Conservation (phyloP, 2,888 invertebrate species). For the Tenthredo mesomela region DNA sequence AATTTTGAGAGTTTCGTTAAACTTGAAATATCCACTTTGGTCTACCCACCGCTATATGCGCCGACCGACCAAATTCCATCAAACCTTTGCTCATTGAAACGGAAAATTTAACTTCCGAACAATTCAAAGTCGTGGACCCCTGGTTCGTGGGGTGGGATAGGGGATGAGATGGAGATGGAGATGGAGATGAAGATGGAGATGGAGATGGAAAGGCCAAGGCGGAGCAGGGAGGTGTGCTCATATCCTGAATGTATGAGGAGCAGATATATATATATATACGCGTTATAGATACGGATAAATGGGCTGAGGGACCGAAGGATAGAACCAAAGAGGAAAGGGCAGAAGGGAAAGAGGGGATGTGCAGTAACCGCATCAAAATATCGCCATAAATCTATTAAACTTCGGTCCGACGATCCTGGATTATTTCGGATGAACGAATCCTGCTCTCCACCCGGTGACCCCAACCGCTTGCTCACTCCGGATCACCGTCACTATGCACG, state of each 20-base stretch:
- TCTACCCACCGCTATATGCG: neutral
- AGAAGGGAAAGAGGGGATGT: neutral
- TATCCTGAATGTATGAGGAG: conserved; percentile 23
- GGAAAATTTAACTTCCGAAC: conserved; percentile 52
- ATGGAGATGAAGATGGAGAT: neutral
- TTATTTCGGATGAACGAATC: conserved; percentile 60
- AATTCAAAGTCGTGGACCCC: conserved; percentile 38
- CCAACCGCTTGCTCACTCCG: neutral
- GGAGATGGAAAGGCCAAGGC: neutral
- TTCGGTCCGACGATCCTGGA: conserved; percentile 58
- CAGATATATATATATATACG: neutral
- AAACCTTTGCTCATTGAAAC: conserved; percentile 40
- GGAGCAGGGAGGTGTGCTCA: neutral
- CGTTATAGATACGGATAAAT: conserved; percentile 20
- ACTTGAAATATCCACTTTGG: conserved; percentile 25
- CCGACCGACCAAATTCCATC: conserved; percentile 27
- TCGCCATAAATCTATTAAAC: conserved; percentile 58
- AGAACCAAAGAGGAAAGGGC: neutral
- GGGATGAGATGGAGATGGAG: neutral
- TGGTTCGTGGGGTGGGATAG: neutral
- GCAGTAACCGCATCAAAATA: conserved; percentile 56
- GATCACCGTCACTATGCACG: conserved; percentile 30
- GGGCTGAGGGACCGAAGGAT: neutral
- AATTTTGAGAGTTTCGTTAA: conserved; percentile 31
- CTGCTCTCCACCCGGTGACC: conserved; percentile 9